Base-by-base conservation (phyloP, 2,797 vertebrate genomes). In the Lerista edwardsae region DNA sequence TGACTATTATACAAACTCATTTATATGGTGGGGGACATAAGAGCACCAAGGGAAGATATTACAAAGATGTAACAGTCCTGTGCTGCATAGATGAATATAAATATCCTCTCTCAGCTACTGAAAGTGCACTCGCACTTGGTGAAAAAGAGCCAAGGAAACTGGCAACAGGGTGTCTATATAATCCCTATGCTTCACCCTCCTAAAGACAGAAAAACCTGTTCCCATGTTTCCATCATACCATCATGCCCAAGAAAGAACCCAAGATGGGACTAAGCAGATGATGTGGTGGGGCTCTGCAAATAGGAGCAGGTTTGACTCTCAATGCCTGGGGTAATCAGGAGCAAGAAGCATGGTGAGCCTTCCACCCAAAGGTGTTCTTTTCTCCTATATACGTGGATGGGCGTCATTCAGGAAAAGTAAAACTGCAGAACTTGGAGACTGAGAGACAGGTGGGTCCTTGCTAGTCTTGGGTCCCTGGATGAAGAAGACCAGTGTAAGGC, bases 61-160 rank as follows among this genome's bases (percentile, higher is more conserved):
- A 34, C 17, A 55, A 8, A 64, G 31, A 1, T 25, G n/a, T 86
- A 21, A 34, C 73, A 74, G 27, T 14, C 47, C 71, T 75, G 36
- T 83, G 29, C 17, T 29, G 25, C 17, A 25, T 78, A 59, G n/a
- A 19, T 41, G 29, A 67, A 47, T 15, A 39, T 57, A 44, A 75
- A 23, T 59, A 27, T 55, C 29, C 0, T 2, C 68, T 72, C 87
- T 86, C 84, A 82, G 51, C 79, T 57, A 7, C 21, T 23, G 81
- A 83, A 88, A 85, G 3, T 39, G 27, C 25, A 31, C 41, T 73
- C 47, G 29, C 77, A 64, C 39, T 6, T 75, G 77, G 79, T 17
- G 65, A 57, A 82, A n/a, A 31, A 79, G 27, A 88, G n/a, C 25
- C 76, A 79, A 84, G 17, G 67, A 81, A 34, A 55, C 51, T 61